These are phyloP conservation scores for Archilochus colubris DNA, from an alignment of 2,113 vertebrate species.

Conservation along the genomic window DNA sequence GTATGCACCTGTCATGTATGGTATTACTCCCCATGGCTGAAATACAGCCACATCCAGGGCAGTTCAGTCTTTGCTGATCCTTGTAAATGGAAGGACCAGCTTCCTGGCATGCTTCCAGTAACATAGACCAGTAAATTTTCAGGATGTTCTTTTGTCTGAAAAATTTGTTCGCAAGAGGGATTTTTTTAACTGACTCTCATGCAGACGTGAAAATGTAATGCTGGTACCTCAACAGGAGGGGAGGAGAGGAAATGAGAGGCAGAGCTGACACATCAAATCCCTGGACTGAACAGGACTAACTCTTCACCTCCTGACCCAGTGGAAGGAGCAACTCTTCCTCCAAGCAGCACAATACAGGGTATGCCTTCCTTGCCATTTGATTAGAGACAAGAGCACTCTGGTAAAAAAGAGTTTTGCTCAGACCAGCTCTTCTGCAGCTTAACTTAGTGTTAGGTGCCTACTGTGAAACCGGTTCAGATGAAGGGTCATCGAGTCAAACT, in stretches of 20 bases:
- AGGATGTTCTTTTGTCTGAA: background rate
- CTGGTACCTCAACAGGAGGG: background rate
- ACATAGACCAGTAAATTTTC: background rate
- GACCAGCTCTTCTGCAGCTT: background rate
- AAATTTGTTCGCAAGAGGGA: background rate
- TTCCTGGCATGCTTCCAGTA: background rate
- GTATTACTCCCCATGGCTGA: background rate
- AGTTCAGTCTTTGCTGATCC: background rate
- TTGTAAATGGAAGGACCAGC: background rate
- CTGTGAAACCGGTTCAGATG: background rate
- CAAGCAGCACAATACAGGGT: background rate
- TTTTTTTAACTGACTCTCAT: background rate
- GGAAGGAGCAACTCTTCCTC: too few relatives aligned
- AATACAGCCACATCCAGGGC: background rate
- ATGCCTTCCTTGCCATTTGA: background rate
- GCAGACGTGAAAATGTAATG: background rate
- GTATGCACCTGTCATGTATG: accelerated
- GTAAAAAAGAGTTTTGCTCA: background rate
- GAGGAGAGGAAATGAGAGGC: background rate
- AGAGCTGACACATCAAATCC: background rate
- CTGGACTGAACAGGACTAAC: background rate
- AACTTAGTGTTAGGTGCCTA: background rate
- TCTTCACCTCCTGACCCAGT: background rate
- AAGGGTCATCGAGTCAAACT: background rate
- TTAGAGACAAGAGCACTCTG: background rate